Base-by-base conservation (phyloP, 1,140 invertebrate genomes). In the Drosophila virilis region DNA sequence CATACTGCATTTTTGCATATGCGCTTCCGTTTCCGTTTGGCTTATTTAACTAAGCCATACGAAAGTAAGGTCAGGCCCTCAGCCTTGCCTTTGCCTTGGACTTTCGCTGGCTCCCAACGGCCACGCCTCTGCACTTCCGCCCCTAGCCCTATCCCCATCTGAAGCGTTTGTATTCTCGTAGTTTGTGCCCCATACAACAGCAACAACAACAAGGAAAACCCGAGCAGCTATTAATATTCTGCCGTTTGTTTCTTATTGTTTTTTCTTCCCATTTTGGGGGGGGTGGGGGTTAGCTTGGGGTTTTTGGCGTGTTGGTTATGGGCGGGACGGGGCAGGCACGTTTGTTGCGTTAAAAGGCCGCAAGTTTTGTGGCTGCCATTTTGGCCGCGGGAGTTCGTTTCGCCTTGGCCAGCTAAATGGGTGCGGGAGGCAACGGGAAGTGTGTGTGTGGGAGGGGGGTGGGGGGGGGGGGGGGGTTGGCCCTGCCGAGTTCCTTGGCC, bases 291-390 rank as follows among this genome's bases (percentile, higher is more conserved):
- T 35, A 6, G 9, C 7, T 17, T 17, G 22, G 5, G 13, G 8
- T 22, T 22, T 22, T 17, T 17, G 17, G 17, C 17, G 1, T 17
- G 12, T 22, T 22, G 22, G 22, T 22, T 22, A 22, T 2, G 22
- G 22, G 22, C 22, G 22, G 13, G 48, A 28, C 28, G 10, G 32
- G 8, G 2, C 6, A 51, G 5, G 12, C 32, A 37, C 73, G 75
- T 65, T 80, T 70, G 5, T 22, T 43, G 48, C 72, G 75, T 67
- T 80, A 80, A 84, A 80, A 64, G 74, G 64, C 77, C 77, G 80
- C 68, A 65, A 51, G 54, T 43, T 75, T 78, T 77, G 72, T 75
- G 75, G 66, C 67, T 78, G 75, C 67, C 81, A 51, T 65, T 78
- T 78, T 81, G 65, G 72, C 48, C 74, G 65, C 57, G 73, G 33